These are phyloP conservation scores for Parapsyche elsis DNA, from an alignment of 1,140 invertebrate species.

Conservation along the genomic window DNA sequence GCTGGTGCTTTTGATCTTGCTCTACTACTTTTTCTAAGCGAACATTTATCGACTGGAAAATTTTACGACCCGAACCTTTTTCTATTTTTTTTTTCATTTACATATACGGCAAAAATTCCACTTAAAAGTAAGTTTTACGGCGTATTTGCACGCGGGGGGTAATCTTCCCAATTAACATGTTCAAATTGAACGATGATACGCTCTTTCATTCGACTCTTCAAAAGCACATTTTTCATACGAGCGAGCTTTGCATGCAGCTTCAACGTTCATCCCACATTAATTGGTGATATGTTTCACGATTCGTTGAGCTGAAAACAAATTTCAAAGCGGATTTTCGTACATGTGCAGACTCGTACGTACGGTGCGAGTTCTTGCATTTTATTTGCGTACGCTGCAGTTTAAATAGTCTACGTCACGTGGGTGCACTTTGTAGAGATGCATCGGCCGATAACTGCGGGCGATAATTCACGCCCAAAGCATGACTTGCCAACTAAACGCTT, in stretches of 20 bases:
- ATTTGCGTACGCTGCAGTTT: too few species aligned
- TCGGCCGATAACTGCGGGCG: neutral
- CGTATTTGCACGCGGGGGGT: too few species aligned
- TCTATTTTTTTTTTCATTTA: too few species aligned
- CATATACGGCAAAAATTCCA: too few species aligned
- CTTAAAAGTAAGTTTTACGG: too few species aligned
- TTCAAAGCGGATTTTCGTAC: neutral
- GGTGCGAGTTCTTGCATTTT: too few species aligned
- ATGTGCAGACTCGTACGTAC: too few species aligned
- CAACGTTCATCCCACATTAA: neutral
- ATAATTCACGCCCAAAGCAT: conserved; percentile 31
- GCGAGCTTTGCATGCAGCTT: neutral
- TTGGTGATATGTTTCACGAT: neutral
- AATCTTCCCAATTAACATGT: neutral
- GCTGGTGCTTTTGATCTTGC: neutral
- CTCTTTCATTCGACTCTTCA: neutral
- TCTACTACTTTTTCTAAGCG: too few species aligned
- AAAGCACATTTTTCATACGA: neutral
- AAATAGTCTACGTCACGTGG: too few species aligned
- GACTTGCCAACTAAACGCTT: conserved; percentile 30
- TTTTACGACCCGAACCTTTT: too few species aligned
- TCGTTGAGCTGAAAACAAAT: neutral
- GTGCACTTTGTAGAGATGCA: neutral
- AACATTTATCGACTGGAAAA: too few species aligned
- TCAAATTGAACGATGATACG: neutral